These are phyloP conservation scores for Ranitomeya imitator DNA, from an alignment of 2,113 vertebrate genomes.

Conservation along the genomic window DNA sequence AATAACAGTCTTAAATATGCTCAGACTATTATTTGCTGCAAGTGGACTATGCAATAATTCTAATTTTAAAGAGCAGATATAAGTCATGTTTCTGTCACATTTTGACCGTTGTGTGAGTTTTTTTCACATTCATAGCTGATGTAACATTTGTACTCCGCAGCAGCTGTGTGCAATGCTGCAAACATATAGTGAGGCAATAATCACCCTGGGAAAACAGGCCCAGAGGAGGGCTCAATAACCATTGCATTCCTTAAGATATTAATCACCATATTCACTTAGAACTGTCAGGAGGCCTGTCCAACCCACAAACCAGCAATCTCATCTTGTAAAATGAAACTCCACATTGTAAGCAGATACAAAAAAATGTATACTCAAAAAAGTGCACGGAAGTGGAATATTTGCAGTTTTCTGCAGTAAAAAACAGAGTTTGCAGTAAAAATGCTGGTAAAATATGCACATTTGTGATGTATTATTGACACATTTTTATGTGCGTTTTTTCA, in stretches of 20 bases:
- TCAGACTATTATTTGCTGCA: conserved; percentile 10
- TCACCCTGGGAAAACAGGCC: conserved; percentile 46
- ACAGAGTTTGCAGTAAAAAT: too few species aligned
- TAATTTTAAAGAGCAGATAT: neutral
- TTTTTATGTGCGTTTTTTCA: too few species aligned
- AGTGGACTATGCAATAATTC: conserved; percentile 2
- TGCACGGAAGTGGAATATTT: too few species aligned
- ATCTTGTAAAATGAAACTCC: conserved; percentile 10
- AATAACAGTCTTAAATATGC: conserved; percentile 6
- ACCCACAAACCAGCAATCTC: conserved; percentile 2
- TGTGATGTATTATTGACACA: too few species aligned
- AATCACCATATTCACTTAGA: conserved; percentile 34
- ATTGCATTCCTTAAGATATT: conserved; percentile 48
- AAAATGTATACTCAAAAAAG: neutral
- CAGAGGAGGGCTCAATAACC: conserved; percentile 25
- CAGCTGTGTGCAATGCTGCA: conserved; percentile 39
- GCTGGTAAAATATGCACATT: too few species aligned
- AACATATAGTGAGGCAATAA: conserved; percentile 20
- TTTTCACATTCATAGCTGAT: neutral
- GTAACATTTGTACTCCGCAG: conserved; percentile 20
- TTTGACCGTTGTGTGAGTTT: neutral
- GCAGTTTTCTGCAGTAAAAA: too few species aligned
- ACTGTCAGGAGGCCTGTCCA: neutral
- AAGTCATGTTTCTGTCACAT: conserved; percentile 21
- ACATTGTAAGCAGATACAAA: neutral